Percentiles rank a stretch among this genome's conserved stretches.
Conservation (phyloP, 2,888 invertebrate genomes). For the Willowsia nigromaculata region DNA sequence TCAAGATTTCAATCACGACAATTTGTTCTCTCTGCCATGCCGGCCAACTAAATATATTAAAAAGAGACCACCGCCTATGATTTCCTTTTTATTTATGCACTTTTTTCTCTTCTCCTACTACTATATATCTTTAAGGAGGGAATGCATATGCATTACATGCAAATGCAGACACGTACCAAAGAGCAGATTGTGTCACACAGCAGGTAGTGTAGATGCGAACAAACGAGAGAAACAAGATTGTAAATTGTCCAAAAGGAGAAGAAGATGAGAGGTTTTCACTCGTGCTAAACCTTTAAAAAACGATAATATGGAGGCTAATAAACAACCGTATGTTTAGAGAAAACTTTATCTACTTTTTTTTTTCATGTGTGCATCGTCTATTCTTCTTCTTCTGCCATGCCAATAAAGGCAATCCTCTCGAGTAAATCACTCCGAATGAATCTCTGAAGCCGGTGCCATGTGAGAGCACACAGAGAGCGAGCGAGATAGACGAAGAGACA, state of each 20-base stretch:
- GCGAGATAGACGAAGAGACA: not conserved
- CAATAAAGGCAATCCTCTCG: constrained; percentile 56
- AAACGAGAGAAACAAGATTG: constrained; percentile 19
- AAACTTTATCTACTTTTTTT: not conserved
- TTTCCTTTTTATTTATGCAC: not conserved
- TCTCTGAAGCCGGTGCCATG: not conserved
- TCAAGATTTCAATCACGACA: not conserved
- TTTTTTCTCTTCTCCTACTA: not conserved
- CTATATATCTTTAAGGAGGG: not conserved
- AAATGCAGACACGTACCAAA: constrained; percentile 5
- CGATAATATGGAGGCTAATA: not conserved
- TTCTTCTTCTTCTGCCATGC: not conserved
- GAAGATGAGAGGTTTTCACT: not conserved
- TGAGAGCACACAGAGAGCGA: not conserved
- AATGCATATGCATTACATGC: not conserved
- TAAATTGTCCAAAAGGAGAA: constrained; percentile 20
- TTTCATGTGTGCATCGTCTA: not conserved
- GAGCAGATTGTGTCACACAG: not conserved
- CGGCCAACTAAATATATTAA: not conserved
- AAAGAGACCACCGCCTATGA: constrained; percentile 5
- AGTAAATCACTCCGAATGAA: constrained; percentile 50
- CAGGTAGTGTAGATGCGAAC: not conserved
- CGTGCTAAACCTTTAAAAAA: not conserved
- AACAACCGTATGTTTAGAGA: not conserved
- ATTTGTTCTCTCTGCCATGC: not conserved